phyloP scores from a whole-genome alignment of 2,113 vertebrate genomes.

The Bubo scandiacus region DNA sequence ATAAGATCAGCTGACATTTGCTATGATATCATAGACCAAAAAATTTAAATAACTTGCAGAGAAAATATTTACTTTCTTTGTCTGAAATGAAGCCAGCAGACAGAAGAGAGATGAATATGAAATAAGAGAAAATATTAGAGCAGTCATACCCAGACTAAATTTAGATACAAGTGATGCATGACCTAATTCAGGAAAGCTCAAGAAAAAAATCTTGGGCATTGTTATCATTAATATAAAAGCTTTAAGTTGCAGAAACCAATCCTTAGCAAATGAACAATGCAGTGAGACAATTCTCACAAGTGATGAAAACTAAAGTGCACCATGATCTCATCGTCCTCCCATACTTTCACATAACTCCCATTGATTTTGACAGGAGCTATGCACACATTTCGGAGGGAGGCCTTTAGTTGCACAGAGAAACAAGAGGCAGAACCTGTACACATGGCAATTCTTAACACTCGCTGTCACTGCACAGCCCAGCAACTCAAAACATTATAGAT shows the following conservation, averaged over 20 bases:
- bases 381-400: background rate
- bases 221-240: background rate
- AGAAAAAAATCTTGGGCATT: background rate
- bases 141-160: slow-evolving; percentile 3
- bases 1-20: slow-evolving; percentile 47
- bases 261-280: background rate
- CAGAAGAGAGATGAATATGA: slow-evolving; percentile 32
- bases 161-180: slow-evolving; percentile 9
- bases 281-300: background rate
- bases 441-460: background rate
- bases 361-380: background rate
- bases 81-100: slow-evolving; percentile 58
- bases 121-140: slow-evolving; percentile 34
- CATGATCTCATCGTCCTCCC: background rate
- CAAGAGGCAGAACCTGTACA: background rate
- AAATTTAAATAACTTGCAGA: slow-evolving; percentile 37
- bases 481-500: background rate
- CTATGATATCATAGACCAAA: slow-evolving; percentile 52
- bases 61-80: slow-evolving; percentile 60
- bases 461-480: background rate
- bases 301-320: background rate
- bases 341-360: background rate
- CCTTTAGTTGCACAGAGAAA: background rate
- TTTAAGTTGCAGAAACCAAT: background rate
- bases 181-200: background rate